Evolutionary conservation across 2,113 vertebrate species (phyloP).

Genomic region (Nettapus auritus): DNA sequence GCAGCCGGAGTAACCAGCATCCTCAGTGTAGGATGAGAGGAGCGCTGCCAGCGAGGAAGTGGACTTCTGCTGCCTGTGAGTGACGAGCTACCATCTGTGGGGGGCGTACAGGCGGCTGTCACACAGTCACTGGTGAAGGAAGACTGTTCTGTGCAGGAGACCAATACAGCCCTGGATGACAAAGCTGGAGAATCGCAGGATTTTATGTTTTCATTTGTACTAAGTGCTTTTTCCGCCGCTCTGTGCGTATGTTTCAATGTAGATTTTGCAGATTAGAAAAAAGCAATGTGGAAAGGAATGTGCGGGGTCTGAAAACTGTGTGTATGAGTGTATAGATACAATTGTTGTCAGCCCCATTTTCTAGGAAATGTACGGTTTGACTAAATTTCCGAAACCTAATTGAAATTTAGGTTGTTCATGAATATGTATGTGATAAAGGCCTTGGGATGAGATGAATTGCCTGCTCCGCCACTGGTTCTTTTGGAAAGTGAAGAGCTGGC

Average conservation of each 20-base stretch:
- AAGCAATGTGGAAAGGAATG: not conserved
- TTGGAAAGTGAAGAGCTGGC: not conserved
- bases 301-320: not conserved
- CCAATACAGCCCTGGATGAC: not conserved
- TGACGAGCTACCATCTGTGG: not conserved
- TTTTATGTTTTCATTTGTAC: not conserved
- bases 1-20: not conserved
- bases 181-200: not conserved
- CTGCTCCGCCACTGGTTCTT: not conserved
- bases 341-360: not conserved
- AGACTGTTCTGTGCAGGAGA: not conserved
- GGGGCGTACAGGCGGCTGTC: not conserved
- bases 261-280: not conserved
- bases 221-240: not conserved
- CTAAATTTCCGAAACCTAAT: rapidly evolving
- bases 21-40: not conserved
- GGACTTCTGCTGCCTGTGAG: not conserved
- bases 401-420: not conserved
- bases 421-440: rapidly evolving
- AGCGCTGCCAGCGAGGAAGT: not conserved
- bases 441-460: not conserved
- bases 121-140: not conserved
- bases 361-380: not conserved
- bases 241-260: rapidly evolving
- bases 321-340: rapidly evolving